Evolutionary conservation across 2,113 vertebrate species (phyloP).

Genomic region (Haemorhous mexicanus): DNA sequence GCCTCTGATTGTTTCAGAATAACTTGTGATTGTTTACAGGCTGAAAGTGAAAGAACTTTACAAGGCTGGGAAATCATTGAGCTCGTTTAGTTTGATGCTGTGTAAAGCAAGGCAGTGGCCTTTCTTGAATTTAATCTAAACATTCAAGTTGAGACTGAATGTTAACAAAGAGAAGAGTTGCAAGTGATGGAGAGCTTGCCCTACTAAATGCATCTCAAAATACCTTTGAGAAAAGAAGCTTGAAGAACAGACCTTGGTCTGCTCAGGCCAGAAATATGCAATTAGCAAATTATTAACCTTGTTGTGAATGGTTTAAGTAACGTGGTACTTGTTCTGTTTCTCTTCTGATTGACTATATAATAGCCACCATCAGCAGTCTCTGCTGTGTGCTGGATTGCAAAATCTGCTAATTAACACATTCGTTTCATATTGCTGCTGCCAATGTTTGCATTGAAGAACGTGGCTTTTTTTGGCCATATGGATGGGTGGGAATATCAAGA

Average conservation of each 20-base stretch:
- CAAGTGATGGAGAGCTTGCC: neutral
- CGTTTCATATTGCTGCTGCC: slow-evolving; percentile 19
- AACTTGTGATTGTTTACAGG: neutral
- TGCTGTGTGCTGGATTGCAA: slow-evolving; percentile 23
- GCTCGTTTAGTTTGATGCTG: neutral
- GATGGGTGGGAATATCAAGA: slow-evolving; percentile 46
- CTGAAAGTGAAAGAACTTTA: neutral
- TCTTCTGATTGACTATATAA: slow-evolving; percentile 14
- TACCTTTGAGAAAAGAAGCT: neutral
- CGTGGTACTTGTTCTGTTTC: neutral
- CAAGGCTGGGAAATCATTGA: neutral
- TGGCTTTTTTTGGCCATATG: neutral
- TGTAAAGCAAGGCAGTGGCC: neutral
- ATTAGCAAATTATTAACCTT: slow-evolving; percentile 34
- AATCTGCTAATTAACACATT: slow-evolving; percentile 43
- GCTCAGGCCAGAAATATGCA: neutral
- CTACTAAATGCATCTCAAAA: neutral
- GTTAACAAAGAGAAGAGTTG: neutral
- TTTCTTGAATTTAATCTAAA: neutral
- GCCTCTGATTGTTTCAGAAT: neutral
- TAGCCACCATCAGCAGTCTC: neutral
- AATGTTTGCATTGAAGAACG: slow-evolving; percentile 15
- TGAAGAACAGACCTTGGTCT: slow-evolving; percentile 3
- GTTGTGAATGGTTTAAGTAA: slow-evolving; percentile 24
- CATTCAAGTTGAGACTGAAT: neutral